Evolutionary conservation across 2,113 vertebrate species (phyloP), one percentile per base, ranked within the genome.

Genomic region (Myxocyprinus asiaticus): DNA sequence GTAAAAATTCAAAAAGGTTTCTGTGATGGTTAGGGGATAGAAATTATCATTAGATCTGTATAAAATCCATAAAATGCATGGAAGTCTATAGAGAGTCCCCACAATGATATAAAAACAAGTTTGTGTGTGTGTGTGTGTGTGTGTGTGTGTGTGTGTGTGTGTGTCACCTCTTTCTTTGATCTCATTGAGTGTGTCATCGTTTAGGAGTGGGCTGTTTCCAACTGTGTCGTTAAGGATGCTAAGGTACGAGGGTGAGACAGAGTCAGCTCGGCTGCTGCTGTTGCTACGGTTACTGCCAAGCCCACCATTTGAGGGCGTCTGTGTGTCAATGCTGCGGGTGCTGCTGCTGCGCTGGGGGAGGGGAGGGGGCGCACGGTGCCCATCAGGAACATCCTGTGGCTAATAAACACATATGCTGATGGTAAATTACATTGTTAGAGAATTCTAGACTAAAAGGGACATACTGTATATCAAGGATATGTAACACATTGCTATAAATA

Each of bases 331-430:
- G 90, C 97, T 99, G 85, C 98, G 96, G 0, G 96, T 99, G 87
- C 96, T 97, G 92, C 97, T 99, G 78, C 97, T 97, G 84, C 97
- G 95, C 88, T 92, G 96, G 0, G 89, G 93, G 6, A 97, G 55
- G 0, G 98, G 98, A 0, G 96, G 96, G 0, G 98, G 98, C 0
- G 98, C 98, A 0, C 97, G 97, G 78, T 99, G 98, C 68, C 98
- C 98, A 2, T 99, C 98, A 7, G 96, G 97, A 81, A 98, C 95
- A 58, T 99, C 98, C 85, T 98, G 97, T 4, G 96, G 96, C 96
- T 84, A 53, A 81, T 65, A 81, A 47, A 76, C 53, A 76, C 10
- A 15, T 12, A 47, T 7, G n/a, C 50, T 22, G 14, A 15, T 58
- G 5, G 55, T 58, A 7, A 58, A 58, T 58, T n/a, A 33, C 14